Percentiles rank a stretch among this genome's conserved stretches.
These are phyloP conservation scores for Lepisosteus oculatus DNA, from an alignment of 2,113 vertebrate genomes.

Conservation along the genomic window DNA sequence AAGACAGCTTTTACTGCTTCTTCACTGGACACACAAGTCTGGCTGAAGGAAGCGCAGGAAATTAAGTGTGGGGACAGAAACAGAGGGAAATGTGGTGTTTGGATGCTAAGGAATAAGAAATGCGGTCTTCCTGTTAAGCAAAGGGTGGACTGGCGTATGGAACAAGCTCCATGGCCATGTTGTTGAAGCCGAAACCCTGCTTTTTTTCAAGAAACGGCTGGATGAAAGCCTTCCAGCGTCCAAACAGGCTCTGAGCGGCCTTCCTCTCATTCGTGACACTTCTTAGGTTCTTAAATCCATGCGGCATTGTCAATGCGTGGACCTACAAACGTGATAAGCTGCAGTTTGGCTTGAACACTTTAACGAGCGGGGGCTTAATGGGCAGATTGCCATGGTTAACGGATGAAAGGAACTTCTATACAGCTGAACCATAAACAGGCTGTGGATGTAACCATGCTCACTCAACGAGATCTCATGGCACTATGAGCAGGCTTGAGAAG, in stretches of 20 bases:
- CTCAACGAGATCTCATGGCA: slow-evolving; percentile 43
- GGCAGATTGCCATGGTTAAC: slow-evolving; percentile 50
- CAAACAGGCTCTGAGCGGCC: neutral
- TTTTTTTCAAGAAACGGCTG: too few relatives aligned
- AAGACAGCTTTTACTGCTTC: too few relatives aligned
- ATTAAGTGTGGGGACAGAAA: too few relatives aligned
- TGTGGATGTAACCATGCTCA: slow-evolving; percentile 58
- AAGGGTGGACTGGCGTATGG: too few relatives aligned
- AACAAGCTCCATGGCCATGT: too few relatives aligned
- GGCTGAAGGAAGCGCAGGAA: too few relatives aligned
- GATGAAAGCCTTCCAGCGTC: neutral
- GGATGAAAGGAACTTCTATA: slow-evolving; percentile 45
- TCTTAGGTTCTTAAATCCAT: neutral
- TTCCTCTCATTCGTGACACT: neutral
- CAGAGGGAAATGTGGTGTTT: too few relatives aligned
- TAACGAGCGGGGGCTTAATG: slow-evolving; percentile 53
- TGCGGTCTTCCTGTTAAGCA: too few relatives aligned
- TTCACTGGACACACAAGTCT: too few relatives aligned
- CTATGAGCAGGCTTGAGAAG: slow-evolving; percentile 48
- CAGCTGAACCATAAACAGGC: slow-evolving; percentile 50
- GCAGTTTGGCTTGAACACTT: slow-evolving; percentile 54
- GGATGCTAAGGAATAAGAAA: too few relatives aligned
- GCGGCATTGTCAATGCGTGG: too few relatives aligned
- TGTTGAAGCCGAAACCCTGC: too few relatives aligned
- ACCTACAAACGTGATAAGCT: slow-evolving; percentile 2